These are phyloP conservation scores for Pollenia amentaria DNA, from an alignment of 2,888 invertebrate genomes.

Conservation along the genomic window DNA sequence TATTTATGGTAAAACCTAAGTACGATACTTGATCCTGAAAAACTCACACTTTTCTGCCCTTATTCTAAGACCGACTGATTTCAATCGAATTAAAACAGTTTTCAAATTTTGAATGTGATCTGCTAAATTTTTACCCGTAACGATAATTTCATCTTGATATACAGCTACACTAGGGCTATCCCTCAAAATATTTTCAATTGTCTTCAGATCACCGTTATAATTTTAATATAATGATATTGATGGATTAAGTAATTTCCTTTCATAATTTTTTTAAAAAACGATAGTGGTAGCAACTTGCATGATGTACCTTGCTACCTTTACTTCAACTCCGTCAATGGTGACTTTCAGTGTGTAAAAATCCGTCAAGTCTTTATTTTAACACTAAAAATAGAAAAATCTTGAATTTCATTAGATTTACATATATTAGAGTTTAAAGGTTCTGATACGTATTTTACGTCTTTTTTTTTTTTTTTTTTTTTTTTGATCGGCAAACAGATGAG, in stretches of 20 bases:
- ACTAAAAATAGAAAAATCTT: no score
- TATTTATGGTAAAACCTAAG: no score
- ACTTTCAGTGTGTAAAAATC: conserved; percentile 34
- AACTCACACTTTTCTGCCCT: neutral
- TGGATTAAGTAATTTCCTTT: conserved; percentile 5
- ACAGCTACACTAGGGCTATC: no score
- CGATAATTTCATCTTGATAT: conserved; percentile 35
- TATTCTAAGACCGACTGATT: conserved; percentile 12
- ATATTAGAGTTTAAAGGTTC: no score
- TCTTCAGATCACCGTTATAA: conserved; percentile 30
- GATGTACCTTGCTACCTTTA: neutral
- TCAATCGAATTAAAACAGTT: no score
- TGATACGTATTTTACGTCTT: conserved; percentile 25
- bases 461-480: no score
- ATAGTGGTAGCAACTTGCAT: conserved; percentile 25
- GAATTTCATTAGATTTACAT: no score
- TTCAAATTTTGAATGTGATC: conserved; percentile 34
- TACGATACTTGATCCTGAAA: no score
- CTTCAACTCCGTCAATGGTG: conserved; percentile 12
- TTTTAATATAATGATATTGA: conserved; percentile 3
- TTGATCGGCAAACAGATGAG: no score
- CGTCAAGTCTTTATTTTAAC: conserved; percentile 3
- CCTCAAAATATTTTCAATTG: conserved; percentile 28
- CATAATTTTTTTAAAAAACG: conserved; percentile 34
- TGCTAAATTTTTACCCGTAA: conserved; percentile 20